Evolutionary conservation across 2,888 invertebrate species (phyloP), one percentile per base, ranked within the genome.

Genomic region (Pharmacophagus antenor): DNA sequence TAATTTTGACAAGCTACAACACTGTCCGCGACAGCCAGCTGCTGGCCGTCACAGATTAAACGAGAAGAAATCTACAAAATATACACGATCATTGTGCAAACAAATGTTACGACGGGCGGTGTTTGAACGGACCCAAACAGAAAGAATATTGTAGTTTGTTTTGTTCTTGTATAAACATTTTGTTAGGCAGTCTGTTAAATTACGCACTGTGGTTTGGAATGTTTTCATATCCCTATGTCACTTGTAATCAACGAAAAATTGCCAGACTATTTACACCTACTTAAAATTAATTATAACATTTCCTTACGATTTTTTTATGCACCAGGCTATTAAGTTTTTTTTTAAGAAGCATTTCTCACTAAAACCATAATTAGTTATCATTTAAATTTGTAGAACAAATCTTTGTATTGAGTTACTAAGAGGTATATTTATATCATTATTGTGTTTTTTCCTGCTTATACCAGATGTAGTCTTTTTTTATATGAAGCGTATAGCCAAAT

Each of bases 1-100:
- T 54, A 25, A 58, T 59, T 62, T 58, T 57, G 57, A 61, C 31
- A 48, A 12, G 46, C 47, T 17, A 37, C 61, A 61, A 62, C 65
- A 63, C 48, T 31, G 55, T 15, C 46, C 10, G 20, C 31, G 50
- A 60, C 55, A 71, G 70, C 72, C 84, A 83, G 85, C 82, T 83
- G 84, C 72, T 72, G 67, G 71, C 72, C 76, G 74, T 84, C 82
- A 80, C 72, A 75, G 73, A 74, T 74, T 71, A 74, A 71, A 80
- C 75, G 64, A 65, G 67, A 70, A 76, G 73, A 76, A 76, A 79
- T 74, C 69, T 62, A 74, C 77, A 54, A 70, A 67, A 71, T 69
- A 71, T 65, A 80, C 76, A 76, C 73, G 73, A 77, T 77, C 76
- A 72, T 74, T 81, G 76, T 73, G 77, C 80, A 84, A 84, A 84